Conservation (phyloP, 2,113 vertebrate species). For the Amphiprion percula region DNA sequence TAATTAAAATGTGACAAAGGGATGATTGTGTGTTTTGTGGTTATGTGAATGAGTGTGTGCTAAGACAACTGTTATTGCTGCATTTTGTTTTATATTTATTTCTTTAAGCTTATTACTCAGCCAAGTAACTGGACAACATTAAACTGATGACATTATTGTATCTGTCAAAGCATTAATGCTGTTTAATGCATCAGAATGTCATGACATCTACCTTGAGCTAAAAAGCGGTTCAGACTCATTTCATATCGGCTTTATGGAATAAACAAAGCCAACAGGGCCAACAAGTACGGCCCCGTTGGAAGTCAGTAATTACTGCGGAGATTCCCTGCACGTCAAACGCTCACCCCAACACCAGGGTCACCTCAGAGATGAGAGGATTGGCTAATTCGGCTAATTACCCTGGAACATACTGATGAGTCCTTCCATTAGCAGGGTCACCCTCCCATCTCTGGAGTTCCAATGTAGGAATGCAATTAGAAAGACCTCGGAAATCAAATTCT, state of each 20-base stretch:
- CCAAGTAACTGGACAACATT: conserved; percentile 16
- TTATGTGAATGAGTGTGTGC: conserved; percentile 7
- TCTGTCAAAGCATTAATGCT: conserved; percentile 36
- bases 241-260: conserved; percentile 8
- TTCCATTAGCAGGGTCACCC: conserved; percentile 81
- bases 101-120: conserved; percentile 7
- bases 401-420: conserved; percentile 77
- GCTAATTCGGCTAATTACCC: conserved; percentile 85
- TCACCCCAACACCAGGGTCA: conserved; percentile 74
- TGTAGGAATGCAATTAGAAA: conserved; percentile 71
- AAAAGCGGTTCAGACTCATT: conserved; percentile 52
- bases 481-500: conserved; percentile 54
- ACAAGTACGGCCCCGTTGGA: conserved; percentile 50
- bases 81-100: conserved; percentile 15
- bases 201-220: conserved; percentile 30
- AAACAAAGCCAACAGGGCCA: conserved; percentile 62
- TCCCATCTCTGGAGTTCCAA: conserved; percentile 63
- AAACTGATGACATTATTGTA: conserved; percentile 37
- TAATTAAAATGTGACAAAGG: conserved; percentile 21
- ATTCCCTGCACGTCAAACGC: conserved; percentile 61
- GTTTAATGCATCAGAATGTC: conserved; percentile 52
- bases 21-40: neutral
- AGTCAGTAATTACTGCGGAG: conserved; percentile 58
- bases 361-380: conserved; percentile 73
- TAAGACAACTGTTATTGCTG: conserved; percentile 13